Base-by-base conservation (phyloP, 23 tunicate species). In the Diplosoma virens region DNA sequence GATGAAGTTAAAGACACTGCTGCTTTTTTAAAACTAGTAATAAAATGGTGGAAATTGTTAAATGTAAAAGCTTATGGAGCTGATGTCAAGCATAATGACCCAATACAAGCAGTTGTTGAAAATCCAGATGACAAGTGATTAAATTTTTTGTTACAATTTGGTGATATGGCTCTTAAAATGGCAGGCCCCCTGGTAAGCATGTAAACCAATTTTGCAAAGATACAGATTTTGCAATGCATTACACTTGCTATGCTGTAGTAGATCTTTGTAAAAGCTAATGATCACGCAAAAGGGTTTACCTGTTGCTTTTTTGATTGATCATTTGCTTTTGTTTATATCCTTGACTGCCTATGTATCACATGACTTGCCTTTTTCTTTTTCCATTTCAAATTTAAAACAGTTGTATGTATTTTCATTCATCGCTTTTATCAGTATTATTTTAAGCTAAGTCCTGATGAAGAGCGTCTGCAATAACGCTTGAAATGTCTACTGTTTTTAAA, bases 241-340 rank as follows among this genome's bases (percentile, higher is more conserved):
- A 63, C 3, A 63, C 69, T 26, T 63, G 69, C 69, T 63, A 63
- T 63, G 69, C 35, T 2, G 27, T 63, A 28, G 69, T 63, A 6
- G 34, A 23, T 28, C 37, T 63, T 29, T 63, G 69, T n/a, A 25
- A n/a, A n/a, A n/a, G n/a, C n/a, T n/a, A n/a, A n/a, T n/a, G n/a
- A n/a, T n/a, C n/a, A n/a, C n/a, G n/a, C n/a, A n/a, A n/a, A n/a
- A n/a, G n/a, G n/a, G n/a, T n/a, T n/a, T n/a, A n/a, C n/a, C n/a
- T n/a, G n/a, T n/a, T n/a, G n/a, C n/a, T n/a, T n/a, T n/a, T n/a
- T n/a, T n/a, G n/a, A n/a, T n/a, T n/a, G n/a, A n/a, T n/a, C n/a
- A n/a, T n/a, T n/a, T n/a, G n/a, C n/a, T n/a, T n/a, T n/a, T n/a
- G n/a, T n/a, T n/a, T n/a, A n/a, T n/a, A n/a, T n/a, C n/a, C n/a